A percentile compares a stretch with the other conserved stretches of the same genome.
phyloP scores from a whole-genome alignment of 1,140 invertebrate species.

The Caenorhabditis tropicalis region DNA sequence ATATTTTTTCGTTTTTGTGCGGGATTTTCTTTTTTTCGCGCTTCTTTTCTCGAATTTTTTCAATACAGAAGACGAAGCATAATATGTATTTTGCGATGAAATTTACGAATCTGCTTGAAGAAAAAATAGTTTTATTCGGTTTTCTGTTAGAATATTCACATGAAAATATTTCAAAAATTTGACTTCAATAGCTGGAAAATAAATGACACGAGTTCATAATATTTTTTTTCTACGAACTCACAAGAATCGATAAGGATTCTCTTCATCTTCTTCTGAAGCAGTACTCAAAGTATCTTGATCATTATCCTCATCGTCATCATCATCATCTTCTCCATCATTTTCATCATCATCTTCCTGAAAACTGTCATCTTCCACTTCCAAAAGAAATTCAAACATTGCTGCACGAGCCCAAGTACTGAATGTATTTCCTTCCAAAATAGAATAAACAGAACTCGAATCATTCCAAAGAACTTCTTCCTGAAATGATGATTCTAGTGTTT shows the following conservation, averaged over 20 bases:
- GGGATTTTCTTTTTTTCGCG: conserved; percentile 17
- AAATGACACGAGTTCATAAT: no score
- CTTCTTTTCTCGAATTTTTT: conserved; percentile 16
- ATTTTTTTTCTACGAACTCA: no score
- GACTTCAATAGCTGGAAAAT: no score
- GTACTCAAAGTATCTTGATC: background rate
- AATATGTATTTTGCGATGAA: background rate
- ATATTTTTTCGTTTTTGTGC: conserved; percentile 6
- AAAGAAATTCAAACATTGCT: background rate
- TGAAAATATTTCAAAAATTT: no score
- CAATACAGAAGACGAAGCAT: background rate
- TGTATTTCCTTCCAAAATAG: background rate
- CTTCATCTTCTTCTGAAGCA: no score
- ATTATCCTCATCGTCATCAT: background rate
- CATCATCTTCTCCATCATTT: background rate
- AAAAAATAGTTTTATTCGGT: conserved; percentile 1
- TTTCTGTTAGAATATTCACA: no score
- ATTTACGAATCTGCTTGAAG: background rate
- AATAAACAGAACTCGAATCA: background rate
- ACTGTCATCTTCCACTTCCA: background rate
- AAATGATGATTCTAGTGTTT: background rate
- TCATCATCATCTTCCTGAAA: background rate
- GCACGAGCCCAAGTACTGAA: background rate
- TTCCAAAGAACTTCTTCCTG: background rate
- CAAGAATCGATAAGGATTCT: no score